A percentile compares a stretch with the other conserved stretches of the same genome.
Conservation (phyloP, 2,888 invertebrate species). For the Tachina fera region DNA sequence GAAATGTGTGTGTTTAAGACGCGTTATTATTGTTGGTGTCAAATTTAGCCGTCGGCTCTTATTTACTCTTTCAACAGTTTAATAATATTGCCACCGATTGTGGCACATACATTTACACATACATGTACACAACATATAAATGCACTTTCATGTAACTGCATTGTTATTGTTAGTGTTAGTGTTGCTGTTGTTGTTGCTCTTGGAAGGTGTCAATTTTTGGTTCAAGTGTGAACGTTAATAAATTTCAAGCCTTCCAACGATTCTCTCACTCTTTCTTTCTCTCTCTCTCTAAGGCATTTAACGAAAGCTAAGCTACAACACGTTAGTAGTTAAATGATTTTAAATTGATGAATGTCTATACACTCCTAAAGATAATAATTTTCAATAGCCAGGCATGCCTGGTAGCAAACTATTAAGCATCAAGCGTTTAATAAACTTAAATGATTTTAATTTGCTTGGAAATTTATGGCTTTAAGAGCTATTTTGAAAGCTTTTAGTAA, state of each 20-base stretch:
- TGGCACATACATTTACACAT: slow-evolving; percentile 7
- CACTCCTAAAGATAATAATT: neutral
- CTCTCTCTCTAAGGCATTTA: neutral
- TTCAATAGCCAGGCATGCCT: slow-evolving; percentile 7
- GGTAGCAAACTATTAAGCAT: slow-evolving; percentile 28
- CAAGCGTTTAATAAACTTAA: slow-evolving; percentile 4
- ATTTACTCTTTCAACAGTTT: slow-evolving; percentile 67
- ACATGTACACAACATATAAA: neutral
- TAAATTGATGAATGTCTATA: slow-evolving; percentile 24
- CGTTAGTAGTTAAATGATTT: neutral
- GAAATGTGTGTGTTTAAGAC: slow-evolving; percentile 27
- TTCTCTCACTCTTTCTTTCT: no score
- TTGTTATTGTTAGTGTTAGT: slow-evolving; percentile 18
- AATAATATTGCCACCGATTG: slow-evolving; percentile 67
- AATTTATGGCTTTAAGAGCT: no score
- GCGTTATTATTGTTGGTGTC: slow-evolving; percentile 59
- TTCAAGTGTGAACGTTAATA: slow-evolving; percentile 67
- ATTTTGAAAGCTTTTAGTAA: no score
- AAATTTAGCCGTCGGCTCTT: slow-evolving; percentile 69
- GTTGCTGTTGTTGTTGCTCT: slow-evolving; percentile 26
- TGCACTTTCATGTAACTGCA: neutral
- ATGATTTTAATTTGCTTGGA: neutral
- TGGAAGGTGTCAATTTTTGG: slow-evolving; percentile 60
- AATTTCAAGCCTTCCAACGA: slow-evolving; percentile 22
- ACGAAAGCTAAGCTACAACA: neutral